These are phyloP conservation scores for Sarcophaga variegata DNA, from an alignment of 2,888 invertebrate species.

Conservation along the genomic window DNA sequence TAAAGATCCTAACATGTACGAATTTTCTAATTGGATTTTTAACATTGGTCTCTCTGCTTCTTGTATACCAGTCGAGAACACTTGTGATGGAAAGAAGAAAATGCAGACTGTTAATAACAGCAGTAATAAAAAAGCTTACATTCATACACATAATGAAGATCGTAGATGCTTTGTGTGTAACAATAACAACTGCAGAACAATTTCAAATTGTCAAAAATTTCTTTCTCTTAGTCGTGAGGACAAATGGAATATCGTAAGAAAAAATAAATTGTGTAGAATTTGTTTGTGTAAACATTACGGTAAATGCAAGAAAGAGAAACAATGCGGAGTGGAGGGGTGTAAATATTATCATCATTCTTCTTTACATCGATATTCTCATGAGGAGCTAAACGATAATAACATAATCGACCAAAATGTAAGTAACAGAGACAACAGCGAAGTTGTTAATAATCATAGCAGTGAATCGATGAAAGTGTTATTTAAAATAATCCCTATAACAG, in stretches of 20 bases:
- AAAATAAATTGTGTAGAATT: conserved; percentile 35
- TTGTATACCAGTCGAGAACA: conserved; percentile 7
- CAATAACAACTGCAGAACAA: conserved; percentile 22
- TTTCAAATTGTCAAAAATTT: conserved; percentile 38
- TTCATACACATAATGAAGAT: conserved; percentile 29
- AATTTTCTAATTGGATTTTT: not conserved
- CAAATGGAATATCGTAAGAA: conserved; percentile 37
- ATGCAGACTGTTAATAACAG: not conserved
- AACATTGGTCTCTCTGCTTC: conserved; percentile 21
- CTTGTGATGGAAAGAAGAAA: not conserved
- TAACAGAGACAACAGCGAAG: conserved; percentile 1
- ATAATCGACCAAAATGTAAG: not conserved
- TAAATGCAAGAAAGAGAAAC: conserved; percentile 12
- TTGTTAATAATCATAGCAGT: not conserved
- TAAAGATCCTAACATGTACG: conserved; percentile 17
- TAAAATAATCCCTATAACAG: conserved; percentile 38
- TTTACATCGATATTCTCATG: conserved; percentile 17
- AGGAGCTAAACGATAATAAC: not conserved
- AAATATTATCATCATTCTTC: conserved; percentile 28
- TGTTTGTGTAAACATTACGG: conserved; percentile 33
- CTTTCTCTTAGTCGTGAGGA: conserved; percentile 29
- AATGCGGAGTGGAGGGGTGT: conserved; percentile 40
- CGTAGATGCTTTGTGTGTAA: conserved; percentile 28
- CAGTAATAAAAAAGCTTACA: conserved; percentile 20
- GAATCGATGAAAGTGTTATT: conserved; percentile 8